Base-by-base conservation (phyloP, 2,113 vertebrate genomes). In the Aegotheles bennettii region DNA sequence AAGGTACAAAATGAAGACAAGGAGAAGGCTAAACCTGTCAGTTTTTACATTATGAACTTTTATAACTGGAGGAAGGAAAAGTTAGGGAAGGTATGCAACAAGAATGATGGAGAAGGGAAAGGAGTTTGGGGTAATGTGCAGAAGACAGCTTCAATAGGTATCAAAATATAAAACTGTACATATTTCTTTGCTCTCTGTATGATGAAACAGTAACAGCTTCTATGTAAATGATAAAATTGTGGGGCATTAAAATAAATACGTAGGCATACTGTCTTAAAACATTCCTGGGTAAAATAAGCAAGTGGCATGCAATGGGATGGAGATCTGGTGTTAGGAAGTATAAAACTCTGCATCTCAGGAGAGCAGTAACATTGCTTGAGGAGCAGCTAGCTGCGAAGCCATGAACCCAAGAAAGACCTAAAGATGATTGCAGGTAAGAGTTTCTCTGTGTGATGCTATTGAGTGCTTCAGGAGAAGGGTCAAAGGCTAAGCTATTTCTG, bases 401-500 rank as follows among this genome's bases (percentile, higher is more conserved):
- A 1, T 38, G 73, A 80, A 76, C 33, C 35, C 64, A 79, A 54
- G 43, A 82, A 69, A 86, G 68, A 80, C 56, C 17, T 53, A 65
- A 75, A 86, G 83, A 64, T 86, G 92, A 91, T 1, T 65, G 51
- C 43, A 73, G 69, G 42, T 75, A 43, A 38, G 38, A 76, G 28
- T 71, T 60, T 64, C 51, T 48, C n/a, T 56, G 29, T 31, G 51
- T 81, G 87, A 75, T 54, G 42, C 7, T 25, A 40, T 40, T 31
- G 74, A 76, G n/a, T 31, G 77, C 82, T 84, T 61, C 35, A 53
- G 47, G 47, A 83, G 43, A 71, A 78, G 65, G 53, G 54, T 53
- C 53, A 95, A 65, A 95, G 35, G 71, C 74, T 48, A 76, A 75
- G 45, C 47, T 94, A 24, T 31, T 95, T 93, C 73, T 90, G 75